Evolutionary conservation across 2,113 vertebrate genomes (phyloP).

Genomic region (Dasyurus viverrinus): DNA sequence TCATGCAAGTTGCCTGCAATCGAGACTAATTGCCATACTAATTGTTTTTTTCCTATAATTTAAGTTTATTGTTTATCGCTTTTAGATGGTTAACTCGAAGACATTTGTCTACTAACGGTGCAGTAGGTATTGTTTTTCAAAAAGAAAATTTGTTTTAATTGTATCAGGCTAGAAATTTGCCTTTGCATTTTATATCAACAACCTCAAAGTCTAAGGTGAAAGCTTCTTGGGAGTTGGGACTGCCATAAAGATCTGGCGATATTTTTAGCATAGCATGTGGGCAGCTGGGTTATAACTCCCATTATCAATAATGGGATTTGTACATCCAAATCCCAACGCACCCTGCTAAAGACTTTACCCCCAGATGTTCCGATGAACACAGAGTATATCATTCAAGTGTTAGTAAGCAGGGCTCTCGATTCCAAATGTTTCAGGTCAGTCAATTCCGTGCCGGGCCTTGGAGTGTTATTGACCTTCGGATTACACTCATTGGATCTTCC

Average conservation of each 20-base stretch:
- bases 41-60: slow-evolving; percentile 79
- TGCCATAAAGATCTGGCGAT: slow-evolving; percentile 51
- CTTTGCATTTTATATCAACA: slow-evolving; percentile 46
- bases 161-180: slow-evolving; percentile 53
- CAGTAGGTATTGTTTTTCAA: slow-evolving; percentile 63
- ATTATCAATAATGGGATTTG: slow-evolving; percentile 58
- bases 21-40: slow-evolving; percentile 77
- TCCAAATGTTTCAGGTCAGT: slow-evolving; percentile 50
- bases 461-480: slow-evolving; percentile 59
- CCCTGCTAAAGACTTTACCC: slow-evolving; percentile 30
- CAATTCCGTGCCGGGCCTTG: slow-evolving; percentile 36
- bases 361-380: slow-evolving; percentile 44
- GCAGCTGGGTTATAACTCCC: slow-evolving; percentile 23
- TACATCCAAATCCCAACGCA: slow-evolving; percentile 56
- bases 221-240: slow-evolving; percentile 27
- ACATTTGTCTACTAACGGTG: slow-evolving; percentile 66
- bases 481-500: slow-evolving; percentile 55
- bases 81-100: slow-evolving; percentile 72
- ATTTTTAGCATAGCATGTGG: slow-evolving; percentile 53
- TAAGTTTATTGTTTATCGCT: slow-evolving; percentile 75
- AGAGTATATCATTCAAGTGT: slow-evolving; percentile 60
- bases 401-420: slow-evolving; percentile 49
- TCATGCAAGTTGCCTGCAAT: slow-evolving; percentile 71
- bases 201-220: slow-evolving; percentile 25
- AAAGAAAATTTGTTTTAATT: slow-evolving; percentile 77